Percentiles rank a stretch among this genome's conserved stretches.
phyloP scores from a whole-genome alignment of 2,797 vertebrate species.

The Pipistrellus nathusii region DNA sequence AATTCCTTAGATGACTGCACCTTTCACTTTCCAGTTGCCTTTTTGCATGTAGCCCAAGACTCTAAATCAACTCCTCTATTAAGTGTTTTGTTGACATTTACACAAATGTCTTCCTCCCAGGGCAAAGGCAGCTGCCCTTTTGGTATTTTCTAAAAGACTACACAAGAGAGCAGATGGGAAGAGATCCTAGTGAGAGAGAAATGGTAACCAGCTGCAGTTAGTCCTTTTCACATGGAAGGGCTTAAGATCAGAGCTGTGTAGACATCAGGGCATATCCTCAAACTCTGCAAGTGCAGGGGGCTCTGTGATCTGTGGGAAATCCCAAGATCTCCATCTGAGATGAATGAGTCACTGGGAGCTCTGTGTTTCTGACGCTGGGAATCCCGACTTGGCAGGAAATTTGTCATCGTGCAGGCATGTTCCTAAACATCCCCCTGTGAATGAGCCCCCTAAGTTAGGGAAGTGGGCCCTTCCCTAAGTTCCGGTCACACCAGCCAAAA shows the following conservation, averaged over 20 bases:
- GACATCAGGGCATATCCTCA: background rate
- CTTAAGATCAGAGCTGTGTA: background rate
- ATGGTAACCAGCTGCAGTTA: background rate
- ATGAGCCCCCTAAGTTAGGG: background rate
- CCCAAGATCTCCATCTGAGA: background rate
- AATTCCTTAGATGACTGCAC: background rate
- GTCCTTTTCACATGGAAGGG: background rate
- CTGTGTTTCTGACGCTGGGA: background rate
- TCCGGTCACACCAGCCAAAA: conserved; percentile 19
- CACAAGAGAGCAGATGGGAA: background rate
- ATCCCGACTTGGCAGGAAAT: conserved; percentile 35
- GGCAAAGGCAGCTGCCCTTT: background rate
- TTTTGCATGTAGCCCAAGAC: background rate
- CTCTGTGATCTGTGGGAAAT: background rate
- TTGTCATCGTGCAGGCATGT: background rate
- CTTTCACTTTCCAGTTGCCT: background rate
- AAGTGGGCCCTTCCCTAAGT: background rate
- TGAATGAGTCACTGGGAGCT: conserved; percentile 60
- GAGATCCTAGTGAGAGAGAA: background rate
- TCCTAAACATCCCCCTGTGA: background rate
- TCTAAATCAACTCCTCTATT: background rate
- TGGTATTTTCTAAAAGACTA: background rate
- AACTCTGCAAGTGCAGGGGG: background rate
- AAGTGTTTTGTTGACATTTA: background rate
- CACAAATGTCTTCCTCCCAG: background rate